Conservation (phyloP, 2,888 invertebrate species). For the Callimorpha dominula region DNA sequence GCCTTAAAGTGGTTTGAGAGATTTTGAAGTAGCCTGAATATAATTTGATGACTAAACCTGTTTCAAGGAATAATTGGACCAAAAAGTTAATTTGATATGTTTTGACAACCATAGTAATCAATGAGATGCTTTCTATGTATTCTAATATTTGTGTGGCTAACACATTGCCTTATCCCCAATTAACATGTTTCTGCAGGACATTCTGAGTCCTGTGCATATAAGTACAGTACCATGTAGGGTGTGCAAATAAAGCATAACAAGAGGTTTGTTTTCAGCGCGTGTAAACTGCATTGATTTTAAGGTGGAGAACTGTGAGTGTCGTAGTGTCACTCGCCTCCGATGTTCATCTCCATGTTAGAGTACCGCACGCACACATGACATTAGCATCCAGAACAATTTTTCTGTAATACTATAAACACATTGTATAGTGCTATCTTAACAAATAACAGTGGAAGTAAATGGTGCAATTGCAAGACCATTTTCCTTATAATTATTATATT, state of each 20-base stretch:
- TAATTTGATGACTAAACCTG: constrained; percentile 33
- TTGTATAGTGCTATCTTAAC: constrained; percentile 17
- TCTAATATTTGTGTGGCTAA: constrained; percentile 52
- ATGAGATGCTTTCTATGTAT: constrained; percentile 54
- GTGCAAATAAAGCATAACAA: constrained; percentile 78
- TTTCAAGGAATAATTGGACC: constrained; percentile 25
- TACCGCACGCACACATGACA: constrained; percentile 75
- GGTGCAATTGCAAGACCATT: not conserved
- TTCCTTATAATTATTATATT: constrained; percentile 1
- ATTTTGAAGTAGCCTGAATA: constrained; percentile 58
- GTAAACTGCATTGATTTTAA: constrained; percentile 88
- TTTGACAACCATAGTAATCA: constrained; percentile 36
- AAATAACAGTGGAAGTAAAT: not conserved
- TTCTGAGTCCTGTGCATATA: constrained; percentile 22
- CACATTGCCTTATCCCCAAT: constrained; percentile 39
- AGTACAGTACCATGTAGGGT: constrained; percentile 58
- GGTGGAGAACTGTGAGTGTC: constrained; percentile 88
- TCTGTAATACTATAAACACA: constrained; percentile 39
- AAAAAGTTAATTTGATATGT: constrained; percentile 31
- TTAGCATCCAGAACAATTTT: constrained; percentile 67
- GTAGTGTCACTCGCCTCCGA: constrained; percentile 81
- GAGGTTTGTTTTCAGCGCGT: constrained; percentile 87
- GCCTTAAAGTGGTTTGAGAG: constrained; percentile 63
- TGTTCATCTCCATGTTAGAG: constrained; percentile 83
- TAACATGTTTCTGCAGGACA: constrained; percentile 16